Base-by-base conservation (phyloP, 2,113 vertebrate genomes). In the Charina bottae region DNA sequence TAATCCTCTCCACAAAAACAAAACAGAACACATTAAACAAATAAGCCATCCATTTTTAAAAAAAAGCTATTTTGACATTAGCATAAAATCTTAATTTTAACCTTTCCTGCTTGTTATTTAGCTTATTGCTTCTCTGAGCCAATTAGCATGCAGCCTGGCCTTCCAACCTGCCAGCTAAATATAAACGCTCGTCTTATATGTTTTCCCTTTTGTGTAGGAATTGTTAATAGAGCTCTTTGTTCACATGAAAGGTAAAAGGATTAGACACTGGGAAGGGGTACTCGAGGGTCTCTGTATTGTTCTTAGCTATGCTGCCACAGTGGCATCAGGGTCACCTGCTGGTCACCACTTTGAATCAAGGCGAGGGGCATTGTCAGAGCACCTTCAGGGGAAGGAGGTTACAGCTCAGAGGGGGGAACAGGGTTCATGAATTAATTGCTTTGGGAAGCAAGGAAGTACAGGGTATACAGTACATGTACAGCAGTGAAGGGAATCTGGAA, bases 221-320 rank as follows among this genome's bases (percentile, higher is more conserved):
- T 89, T 94, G 94, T 95, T 96, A 94, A 95, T 94, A 93, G 93
- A 95, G 72, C 83, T 94, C 96, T 96, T 95, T 95, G 93, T 96
- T 95, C 93, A 90, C 91, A 94, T 94, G 95, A 96, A 96, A 96
- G 92, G 92, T 93, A 95, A 91, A 90, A 88, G 87, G 93, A 96
- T 96, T 95, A 97, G 92, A 91, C 88, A 72, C 62, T 78, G 19
- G 92, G 93, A 95, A 94, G 83, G 53, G 94, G 95, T 93, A 92
- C 96, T 92, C 92, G 53, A 95, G 87, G 92, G 62, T 88, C 88
- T 86, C 89, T 78, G 72, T 94, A 90, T 95, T 93, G 95, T 42
- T 94, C 86, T 86, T 92, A 90, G 88, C 87, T 24, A 55, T 21
- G 78, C 28, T 62, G 55, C 72, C 78, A 64, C 72, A 85, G 78